These are phyloP conservation scores for Mesaphorura yosii DNA, from an alignment of 1,140 invertebrate species.

Conservation along the genomic window DNA sequence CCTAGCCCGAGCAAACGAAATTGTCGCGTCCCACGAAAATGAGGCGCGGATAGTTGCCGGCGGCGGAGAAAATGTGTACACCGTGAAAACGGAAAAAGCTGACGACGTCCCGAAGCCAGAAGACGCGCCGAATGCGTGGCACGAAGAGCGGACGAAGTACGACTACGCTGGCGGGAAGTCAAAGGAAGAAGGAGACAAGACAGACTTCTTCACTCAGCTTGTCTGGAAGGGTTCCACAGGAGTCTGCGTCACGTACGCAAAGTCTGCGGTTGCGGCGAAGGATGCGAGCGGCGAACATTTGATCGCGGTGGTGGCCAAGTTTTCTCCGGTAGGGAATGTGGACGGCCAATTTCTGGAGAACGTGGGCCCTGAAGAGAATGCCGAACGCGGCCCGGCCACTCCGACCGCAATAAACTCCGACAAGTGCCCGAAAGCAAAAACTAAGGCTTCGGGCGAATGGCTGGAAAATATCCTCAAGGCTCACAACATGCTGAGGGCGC, in stretches of 20 bases:
- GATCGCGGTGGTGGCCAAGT: constrained; percentile 1
- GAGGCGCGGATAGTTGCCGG: not conserved
- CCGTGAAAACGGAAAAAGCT: not conserved
- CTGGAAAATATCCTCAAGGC: not conserved
- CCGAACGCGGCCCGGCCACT: no score
- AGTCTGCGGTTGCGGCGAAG: not conserved
- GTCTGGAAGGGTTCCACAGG: constrained; percentile 9
- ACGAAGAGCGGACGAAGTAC: not conserved
- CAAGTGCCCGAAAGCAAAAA: not conserved
- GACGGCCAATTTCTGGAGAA: constrained; percentile 1
- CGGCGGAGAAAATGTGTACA: not conserved
- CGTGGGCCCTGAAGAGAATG: constrained; percentile 1
- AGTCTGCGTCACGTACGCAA: constrained; percentile 9
- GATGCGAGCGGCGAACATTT: no score
- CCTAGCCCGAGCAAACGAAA: not conserved
- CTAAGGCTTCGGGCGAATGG: not conserved
- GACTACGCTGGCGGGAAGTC: not conserved
- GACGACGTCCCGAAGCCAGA: not conserved
- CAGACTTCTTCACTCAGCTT: constrained; percentile 11
- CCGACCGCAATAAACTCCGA: not conserved
- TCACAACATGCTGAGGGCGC: constrained; percentile 8
- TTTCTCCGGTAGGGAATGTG: not conserved
- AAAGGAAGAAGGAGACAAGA: not conserved
- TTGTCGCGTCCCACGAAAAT: not conserved
- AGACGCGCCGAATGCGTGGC: not conserved